Base-by-base conservation (phyloP, 2,113 vertebrate genomes). In the Chlorodrepanis virens region DNA sequence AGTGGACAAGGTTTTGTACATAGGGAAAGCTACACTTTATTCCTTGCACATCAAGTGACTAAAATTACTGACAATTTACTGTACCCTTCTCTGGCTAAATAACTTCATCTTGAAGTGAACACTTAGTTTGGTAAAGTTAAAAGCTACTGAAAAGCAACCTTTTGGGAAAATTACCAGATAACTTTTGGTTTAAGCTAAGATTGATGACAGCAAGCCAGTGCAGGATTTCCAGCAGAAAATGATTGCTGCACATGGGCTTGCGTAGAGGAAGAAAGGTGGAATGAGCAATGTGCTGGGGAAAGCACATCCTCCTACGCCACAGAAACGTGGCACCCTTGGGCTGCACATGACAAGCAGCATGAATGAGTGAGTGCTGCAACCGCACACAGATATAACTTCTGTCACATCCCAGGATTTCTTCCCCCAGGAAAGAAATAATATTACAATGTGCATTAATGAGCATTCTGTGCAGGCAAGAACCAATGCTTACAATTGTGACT, bases 351-450 rank as follows among this genome's bases (percentile, higher is more conserved):
- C 2, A 5, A 92, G 47, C 44, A 60, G 52, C 65, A 65, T 61
- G 79, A 93, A 91, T 82, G 92, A 71, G 78, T 14, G 61, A 85
- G 59, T 14, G 31, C 47, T 49, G 71, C 79, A 80, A 19, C 69
- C 1, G 0, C 78, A 83, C 0, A 2, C 44, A 70, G 54, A 83
- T 86, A 28, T 71, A n/a, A 87, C 75, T 87, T 54, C 82, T 83
- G 54, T 39, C 75, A 52, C 88, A 71, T 77, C 90, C 82, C 79
- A 70, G 92, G 59, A 88, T 23, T 60, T 60, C 63, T 95, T 94
- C 89, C 64, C 85, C 59, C 40, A 47, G 90, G 93, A 96, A 94
- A 94, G 81, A 87, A 89, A 77, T 65, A 74, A 24, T 50, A 42
- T 54, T 89, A 87, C 67, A 77, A 47, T 54, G 50, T 67, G 63